phyloP scores from a whole-genome alignment of 2,797 vertebrate species.

The Podargus strigoides region DNA sequence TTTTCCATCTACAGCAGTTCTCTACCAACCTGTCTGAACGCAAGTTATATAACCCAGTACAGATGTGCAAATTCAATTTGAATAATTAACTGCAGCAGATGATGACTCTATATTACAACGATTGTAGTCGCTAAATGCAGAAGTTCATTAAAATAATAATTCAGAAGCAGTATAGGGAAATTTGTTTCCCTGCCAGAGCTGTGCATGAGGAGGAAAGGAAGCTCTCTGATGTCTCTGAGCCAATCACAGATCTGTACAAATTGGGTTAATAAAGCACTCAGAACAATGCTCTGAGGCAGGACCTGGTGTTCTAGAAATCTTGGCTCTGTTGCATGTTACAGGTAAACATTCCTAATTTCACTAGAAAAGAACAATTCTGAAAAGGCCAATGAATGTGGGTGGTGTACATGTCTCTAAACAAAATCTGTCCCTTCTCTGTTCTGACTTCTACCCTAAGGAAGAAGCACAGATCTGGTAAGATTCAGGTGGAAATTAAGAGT shows the following conservation, averaged over 20 bases:
- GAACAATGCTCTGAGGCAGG: neutral
- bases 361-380: neutral
- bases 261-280: neutral
- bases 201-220: neutral
- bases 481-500: neutral
- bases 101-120: neutral
- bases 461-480: neutral
- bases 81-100: conserved; percentile 9
- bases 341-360: neutral
- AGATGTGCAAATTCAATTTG: neutral
- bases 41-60: neutral
- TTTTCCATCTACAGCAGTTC: neutral
- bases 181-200: neutral
- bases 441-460: neutral
- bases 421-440: neutral
- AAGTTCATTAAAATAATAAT: neutral
- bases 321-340: neutral
- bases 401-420: neutral
- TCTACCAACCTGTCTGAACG: neutral
- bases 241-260: neutral
- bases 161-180: neutral
- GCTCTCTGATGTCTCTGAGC: neutral
- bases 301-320: neutral
- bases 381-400: neutral
- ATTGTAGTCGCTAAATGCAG: neutral